Evolutionary conservation across 1,140 invertebrate species (phyloP).

Genomic region (Aphelinus atriplicis): DNA sequence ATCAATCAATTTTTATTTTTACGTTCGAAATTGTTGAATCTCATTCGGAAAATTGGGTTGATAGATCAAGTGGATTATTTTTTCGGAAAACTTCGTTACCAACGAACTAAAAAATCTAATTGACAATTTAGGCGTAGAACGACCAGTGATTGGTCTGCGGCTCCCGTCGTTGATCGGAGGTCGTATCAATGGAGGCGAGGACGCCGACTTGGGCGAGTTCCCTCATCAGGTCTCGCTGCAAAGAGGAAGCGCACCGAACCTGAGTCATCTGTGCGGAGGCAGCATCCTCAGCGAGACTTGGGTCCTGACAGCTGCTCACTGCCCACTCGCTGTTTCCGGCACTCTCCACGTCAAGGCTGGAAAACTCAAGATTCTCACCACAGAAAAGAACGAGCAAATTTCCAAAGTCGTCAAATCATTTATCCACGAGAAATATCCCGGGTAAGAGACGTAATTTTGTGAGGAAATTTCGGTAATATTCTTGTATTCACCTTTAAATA

Average conservation of each 20-base stretch:
- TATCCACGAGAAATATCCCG: conserved; percentile 65
- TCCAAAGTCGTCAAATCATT: conserved; percentile 55
- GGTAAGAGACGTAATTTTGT: conserved; percentile 51
- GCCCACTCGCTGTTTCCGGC: background rate
- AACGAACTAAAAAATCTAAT: background rate
- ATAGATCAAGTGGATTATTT: background rate
- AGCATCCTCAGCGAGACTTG: conserved; percentile 18
- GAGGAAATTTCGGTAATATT: too few species aligned
- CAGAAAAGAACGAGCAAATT: conserved; percentile 62
- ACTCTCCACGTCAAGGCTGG: conserved; percentile 50
- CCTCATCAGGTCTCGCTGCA: conserved; percentile 61
- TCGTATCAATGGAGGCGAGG: conserved; percentile 59
- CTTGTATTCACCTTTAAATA: too few species aligned
- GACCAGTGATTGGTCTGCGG: background rate
- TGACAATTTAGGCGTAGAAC: background rate
- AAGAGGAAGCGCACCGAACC: background rate
- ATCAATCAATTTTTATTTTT: background rate
- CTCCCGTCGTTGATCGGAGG: background rate
- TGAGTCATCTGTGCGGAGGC: conserved; percentile 28
- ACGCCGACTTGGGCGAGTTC: conserved; percentile 53
- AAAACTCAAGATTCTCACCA: conserved; percentile 44
- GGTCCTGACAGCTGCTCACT: conserved; percentile 32
- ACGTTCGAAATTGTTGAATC: background rate
- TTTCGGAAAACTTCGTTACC: background rate
- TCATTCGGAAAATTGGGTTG: background rate